Conservation (phyloP, 1,140 invertebrate species). For the Panonychus citri region DNA sequence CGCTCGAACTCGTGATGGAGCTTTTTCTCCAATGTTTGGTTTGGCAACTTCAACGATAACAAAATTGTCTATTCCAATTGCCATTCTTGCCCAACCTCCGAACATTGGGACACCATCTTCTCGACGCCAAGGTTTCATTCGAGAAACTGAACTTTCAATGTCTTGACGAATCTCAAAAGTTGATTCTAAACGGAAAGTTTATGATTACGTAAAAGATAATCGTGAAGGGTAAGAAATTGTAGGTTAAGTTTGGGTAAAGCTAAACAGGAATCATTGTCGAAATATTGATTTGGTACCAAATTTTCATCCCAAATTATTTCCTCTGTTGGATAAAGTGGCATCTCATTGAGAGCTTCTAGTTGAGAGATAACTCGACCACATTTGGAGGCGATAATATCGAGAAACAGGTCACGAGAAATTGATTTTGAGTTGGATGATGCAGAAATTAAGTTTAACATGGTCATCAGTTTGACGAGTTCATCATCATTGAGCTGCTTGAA, state of each 20-base stretch:
- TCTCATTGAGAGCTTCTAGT: conserved; percentile 79
- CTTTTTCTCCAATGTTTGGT: conserved; percentile 53
- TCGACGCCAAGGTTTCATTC: conserved; percentile 74
- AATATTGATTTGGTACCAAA: conserved; percentile 90
- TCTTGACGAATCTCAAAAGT: conserved; percentile 98
- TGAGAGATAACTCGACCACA: conserved; percentile 77
- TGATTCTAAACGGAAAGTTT: conserved; percentile 85
- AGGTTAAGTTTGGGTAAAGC: conserved; percentile 93
- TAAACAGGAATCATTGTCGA: conserved; percentile 76
- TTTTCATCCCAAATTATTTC: conserved; percentile 98
- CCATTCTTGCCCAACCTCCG: conserved; percentile 96
- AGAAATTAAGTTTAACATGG: conserved; percentile 8
- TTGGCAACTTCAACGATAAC: conserved; percentile 63
- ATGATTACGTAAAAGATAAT: conserved; percentile 92
- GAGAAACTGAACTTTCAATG: conserved; percentile 81
- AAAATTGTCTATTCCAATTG: conserved; percentile 74
- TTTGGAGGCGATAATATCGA: conserved; percentile 56
- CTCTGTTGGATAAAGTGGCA: conserved; percentile 96
- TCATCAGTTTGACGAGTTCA: conserved; percentile 54
- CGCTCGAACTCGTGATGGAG: conserved; percentile 75
- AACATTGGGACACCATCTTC: conserved; percentile 71
- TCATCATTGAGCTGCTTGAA: conserved; percentile 53
- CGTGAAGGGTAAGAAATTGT: conserved; percentile 92
- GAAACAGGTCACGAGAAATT: conserved; percentile 46
- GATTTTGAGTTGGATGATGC: not conserved